Evolutionary conservation across 1,140 invertebrate genomes (phyloP).

Genomic region (Bicyclus anynana): DNA sequence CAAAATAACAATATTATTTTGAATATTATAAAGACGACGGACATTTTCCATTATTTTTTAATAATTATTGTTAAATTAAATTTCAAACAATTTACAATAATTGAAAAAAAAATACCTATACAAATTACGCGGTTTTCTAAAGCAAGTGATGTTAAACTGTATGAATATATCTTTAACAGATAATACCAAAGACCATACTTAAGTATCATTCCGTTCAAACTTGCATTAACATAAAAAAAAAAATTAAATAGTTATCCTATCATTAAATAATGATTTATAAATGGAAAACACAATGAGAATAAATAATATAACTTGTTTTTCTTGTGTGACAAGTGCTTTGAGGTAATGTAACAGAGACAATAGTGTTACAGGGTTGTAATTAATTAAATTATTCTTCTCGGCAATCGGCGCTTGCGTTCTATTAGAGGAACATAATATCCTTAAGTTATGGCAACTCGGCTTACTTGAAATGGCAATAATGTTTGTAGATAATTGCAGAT

Average conservation of each 20-base stretch:
- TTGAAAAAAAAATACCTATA: background rate
- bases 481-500: background rate
- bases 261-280: constrained; percentile 13
- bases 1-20: no score
- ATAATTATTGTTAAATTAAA: no score
- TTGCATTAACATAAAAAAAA: constrained; percentile 17
- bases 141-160: constrained; percentile 30
- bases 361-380: background rate
- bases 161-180: constrained; percentile 33
- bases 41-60: no score
- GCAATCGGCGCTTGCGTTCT: background rate
- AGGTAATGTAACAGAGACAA: constrained; percentile 30
- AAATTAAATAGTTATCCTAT: constrained; percentile 16
- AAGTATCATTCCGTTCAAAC: constrained; percentile 29
- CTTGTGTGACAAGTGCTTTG: constrained; percentile 42
- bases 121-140: constrained; percentile 5
- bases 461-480: background rate
- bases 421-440: background rate
- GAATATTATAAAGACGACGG: no score
- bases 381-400: background rate
- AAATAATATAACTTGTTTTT: constrained; percentile 29
- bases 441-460: background rate
- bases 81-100: no score
- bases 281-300: constrained; percentile 25
- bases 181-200: constrained; percentile 26